Evolutionary conservation across 1,140 invertebrate species (phyloP), one percentile per base, ranked within the genome.

Genomic region (Drosophila lowei): DNA sequence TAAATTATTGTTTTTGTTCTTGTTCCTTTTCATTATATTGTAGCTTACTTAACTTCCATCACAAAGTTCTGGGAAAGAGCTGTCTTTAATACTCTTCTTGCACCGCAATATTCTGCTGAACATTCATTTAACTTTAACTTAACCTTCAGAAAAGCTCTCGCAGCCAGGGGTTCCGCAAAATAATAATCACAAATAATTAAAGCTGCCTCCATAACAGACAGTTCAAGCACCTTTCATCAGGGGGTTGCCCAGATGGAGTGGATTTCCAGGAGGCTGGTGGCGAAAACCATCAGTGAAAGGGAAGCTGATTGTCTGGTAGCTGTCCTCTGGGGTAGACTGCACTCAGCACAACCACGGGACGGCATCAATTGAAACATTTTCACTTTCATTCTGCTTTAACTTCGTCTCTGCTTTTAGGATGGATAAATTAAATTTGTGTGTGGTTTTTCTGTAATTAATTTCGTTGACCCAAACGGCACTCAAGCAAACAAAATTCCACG

Each of bases 101-200:
- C 18, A 3, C 0, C 16, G 0, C 8, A 46, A n/a, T 11, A 16
- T 18, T 46, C 16, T 6, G 11, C 7, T 44, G 7, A 30, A 18
- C 30, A 21, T 23, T 57, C 47, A 43, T 57, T 85, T 77, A 85
- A 72, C 79, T 85, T 84, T 84, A 68, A 77, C 68, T 84, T 72
- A 79, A 80, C 77, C 72, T 84, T 86, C 63, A 80, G 66, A 60
- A 15, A 54, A 80, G 53, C 50, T 62, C 30, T 58, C 53, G 46
- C 57, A 65, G 44, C 60, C 60, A 41, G 25, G 47, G 34, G 56
- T 49, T 16, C 25, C 8, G 8, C 46, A 41, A 42, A 34, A 58
- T 60, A 72, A 74, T 53, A 53, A 47, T 34, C 48, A 68, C 60
- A 72, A 67, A 80, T 54, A 81, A 81, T 85, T 86, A 81, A 77